phyloP scores from a whole-genome alignment of 1,140 invertebrate species.

The Linepithema humile region DNA sequence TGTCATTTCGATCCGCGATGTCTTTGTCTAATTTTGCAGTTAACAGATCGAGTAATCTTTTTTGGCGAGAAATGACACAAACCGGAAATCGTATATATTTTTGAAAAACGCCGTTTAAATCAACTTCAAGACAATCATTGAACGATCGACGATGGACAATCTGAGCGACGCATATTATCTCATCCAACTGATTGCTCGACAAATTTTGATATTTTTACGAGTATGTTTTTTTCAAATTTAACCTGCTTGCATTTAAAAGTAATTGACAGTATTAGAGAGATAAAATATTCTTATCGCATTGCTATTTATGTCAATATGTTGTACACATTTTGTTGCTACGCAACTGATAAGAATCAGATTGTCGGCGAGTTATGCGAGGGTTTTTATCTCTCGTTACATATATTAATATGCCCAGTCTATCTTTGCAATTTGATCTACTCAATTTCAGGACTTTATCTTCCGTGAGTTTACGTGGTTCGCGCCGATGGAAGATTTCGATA shows the following conservation, averaged over 20 bases:
- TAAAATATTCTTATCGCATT: not conserved
- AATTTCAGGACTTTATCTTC: conserved; percentile 66
- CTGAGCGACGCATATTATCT: conserved; percentile 66
- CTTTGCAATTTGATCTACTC: not conserved
- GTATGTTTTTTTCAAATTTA: conserved; percentile 62
- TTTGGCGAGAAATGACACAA: conserved; percentile 27
- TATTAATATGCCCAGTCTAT: not conserved
- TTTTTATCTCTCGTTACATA: not conserved
- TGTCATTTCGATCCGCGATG: not conserved
- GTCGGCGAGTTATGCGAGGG: not conserved
- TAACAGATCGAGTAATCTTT: not conserved
- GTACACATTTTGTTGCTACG: not conserved
- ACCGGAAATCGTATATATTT: conserved; percentile 29
- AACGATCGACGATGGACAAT: conserved; percentile 67
- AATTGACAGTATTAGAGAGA: not conserved
- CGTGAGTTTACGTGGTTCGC: conserved; percentile 62
- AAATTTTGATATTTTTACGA: conserved; percentile 71
- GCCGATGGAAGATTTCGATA: not conserved
- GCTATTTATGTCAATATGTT: not conserved
- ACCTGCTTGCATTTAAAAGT: not conserved
- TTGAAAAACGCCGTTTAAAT: not conserved
- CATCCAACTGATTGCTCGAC: conserved; percentile 63
- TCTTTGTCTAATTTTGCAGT: conserved; percentile 44
- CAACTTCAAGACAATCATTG: not conserved
- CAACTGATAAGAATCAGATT: too few species aligned